Conservation (phyloP, 2,888 invertebrate species). For the Amphipoea oculea region DNA sequence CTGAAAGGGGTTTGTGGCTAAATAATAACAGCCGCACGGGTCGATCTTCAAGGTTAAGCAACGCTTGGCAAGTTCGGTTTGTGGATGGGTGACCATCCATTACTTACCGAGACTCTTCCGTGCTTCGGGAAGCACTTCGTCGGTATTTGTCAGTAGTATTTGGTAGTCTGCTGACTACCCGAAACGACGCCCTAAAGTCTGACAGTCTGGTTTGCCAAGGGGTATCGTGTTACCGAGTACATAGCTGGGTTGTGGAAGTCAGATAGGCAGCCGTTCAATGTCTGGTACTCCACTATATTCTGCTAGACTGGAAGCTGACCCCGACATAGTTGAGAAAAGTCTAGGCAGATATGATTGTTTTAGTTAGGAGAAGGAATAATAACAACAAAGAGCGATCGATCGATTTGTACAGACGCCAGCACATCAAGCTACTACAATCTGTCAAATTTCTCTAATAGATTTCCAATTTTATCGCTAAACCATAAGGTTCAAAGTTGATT, state of each 20-base stretch:
- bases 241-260: background rate
- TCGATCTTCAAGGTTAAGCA: background rate
- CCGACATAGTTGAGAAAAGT: background rate
- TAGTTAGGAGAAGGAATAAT: background rate
- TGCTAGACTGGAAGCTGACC: background rate
- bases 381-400: background rate
- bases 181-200: background rate
- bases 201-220: too few relatives aligned
- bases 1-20: background rate
- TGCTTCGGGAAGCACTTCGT: too few relatives aligned
- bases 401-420: background rate
- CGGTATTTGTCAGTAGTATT: background rate
- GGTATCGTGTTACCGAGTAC: background rate
- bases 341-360: background rate
- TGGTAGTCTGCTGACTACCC: background rate
- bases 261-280: too few relatives aligned
- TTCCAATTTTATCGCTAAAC: too few relatives aligned
- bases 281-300: background rate
- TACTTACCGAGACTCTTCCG: background rate
- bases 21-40: background rate
- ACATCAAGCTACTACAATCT: too few relatives aligned
- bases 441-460: too few relatives aligned
- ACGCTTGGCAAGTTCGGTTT: background rate
- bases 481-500: too few relatives aligned
- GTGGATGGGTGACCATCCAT: background rate